Conservation (phyloP, 1,140 invertebrate genomes). For the Dufourea novaeangliae region DNA sequence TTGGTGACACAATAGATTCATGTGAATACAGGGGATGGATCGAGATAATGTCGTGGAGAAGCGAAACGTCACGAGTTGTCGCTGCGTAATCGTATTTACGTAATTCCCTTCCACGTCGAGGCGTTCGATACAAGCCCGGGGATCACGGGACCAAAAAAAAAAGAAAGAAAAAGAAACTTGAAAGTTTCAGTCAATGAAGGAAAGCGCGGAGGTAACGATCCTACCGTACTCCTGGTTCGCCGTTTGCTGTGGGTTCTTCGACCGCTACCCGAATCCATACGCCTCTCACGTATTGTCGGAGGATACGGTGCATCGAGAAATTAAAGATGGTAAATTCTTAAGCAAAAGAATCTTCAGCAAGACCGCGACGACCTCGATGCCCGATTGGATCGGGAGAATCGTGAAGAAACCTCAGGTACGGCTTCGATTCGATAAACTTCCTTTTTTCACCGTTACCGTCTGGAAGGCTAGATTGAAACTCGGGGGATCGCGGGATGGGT, state of each 20-base stretch:
- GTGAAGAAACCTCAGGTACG: constrained; percentile 34
- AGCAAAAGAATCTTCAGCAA: constrained; percentile 39
- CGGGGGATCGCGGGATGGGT: too few species aligned
- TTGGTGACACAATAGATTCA: constrained; percentile 38
- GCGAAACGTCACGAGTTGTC: not conserved
- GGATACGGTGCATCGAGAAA: constrained; percentile 46
- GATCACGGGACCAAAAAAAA: not conserved
- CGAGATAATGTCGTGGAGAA: not conserved
- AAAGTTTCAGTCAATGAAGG: constrained; percentile 33
- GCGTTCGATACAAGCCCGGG: not conserved
- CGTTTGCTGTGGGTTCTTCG: constrained; percentile 47
- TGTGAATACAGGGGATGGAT: constrained; percentile 4
- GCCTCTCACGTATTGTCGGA: constrained; percentile 52
- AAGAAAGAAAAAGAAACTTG: not conserved
- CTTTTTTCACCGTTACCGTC: not conserved
- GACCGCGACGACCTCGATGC: constrained; percentile 20
- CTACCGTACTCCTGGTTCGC: constrained; percentile 42
- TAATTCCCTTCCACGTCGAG: not conserved
- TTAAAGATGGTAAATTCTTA: constrained; percentile 35
- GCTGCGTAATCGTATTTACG: not conserved
- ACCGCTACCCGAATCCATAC: constrained; percentile 49
- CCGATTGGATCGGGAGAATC: not conserved
- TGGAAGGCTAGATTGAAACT: not conserved
- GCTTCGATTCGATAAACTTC: not conserved
- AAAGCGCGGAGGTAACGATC: constrained; percentile 33